A percentile compares a stretch with the other conserved stretches of the same genome.
These are phyloP conservation scores for Thymelicus acteon DNA, from an alignment of 2,888 invertebrate species.

Conservation along the genomic window DNA sequence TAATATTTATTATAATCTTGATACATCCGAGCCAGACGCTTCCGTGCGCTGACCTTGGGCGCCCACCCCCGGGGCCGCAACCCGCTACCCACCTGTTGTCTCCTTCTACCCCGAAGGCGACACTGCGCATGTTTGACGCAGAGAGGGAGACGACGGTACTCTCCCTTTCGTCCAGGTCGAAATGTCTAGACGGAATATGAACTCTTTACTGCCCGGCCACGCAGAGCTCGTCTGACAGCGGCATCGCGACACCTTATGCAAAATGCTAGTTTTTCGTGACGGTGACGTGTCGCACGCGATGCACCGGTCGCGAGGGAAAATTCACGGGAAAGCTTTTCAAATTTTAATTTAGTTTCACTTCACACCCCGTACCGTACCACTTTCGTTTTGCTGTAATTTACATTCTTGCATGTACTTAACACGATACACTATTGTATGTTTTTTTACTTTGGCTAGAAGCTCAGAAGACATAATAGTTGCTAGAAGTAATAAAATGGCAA, in stretches of 20 bases:
- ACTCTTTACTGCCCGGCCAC: conserved; percentile 68
- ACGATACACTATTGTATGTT: background rate
- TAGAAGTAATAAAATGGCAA: background rate
- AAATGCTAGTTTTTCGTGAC: conserved; percentile 47
- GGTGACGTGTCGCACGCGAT: conserved; percentile 40
- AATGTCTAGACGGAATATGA: conserved; percentile 81
- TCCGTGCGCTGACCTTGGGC: conserved; percentile 81
- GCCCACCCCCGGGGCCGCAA: conserved; percentile 60
- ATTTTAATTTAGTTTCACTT: conserved; percentile 13
- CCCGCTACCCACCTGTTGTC: conserved; percentile 75
- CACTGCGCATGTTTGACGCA: conserved; percentile 76
- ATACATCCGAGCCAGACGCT: conserved; percentile 76
- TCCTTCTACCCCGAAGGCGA: conserved; percentile 49
- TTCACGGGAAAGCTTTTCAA: conserved; percentile 21
- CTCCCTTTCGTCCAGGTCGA: conserved; percentile 76
- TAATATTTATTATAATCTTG: conserved; percentile 64
- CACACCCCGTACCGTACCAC: conserved; percentile 4
- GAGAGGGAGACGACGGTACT: conserved; percentile 59
- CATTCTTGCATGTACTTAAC: background rate
- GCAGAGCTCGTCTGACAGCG: conserved; percentile 26
- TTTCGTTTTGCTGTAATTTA: conserved; percentile 19
- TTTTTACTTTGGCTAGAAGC: background rate
- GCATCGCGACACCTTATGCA: conserved; percentile 55
- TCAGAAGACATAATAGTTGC: too few species aligned
- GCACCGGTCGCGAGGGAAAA: conserved; percentile 30